These are phyloP conservation scores for Macrotis lagotis DNA, from an alignment of 2,113 vertebrate species.

Conservation along the genomic window DNA sequence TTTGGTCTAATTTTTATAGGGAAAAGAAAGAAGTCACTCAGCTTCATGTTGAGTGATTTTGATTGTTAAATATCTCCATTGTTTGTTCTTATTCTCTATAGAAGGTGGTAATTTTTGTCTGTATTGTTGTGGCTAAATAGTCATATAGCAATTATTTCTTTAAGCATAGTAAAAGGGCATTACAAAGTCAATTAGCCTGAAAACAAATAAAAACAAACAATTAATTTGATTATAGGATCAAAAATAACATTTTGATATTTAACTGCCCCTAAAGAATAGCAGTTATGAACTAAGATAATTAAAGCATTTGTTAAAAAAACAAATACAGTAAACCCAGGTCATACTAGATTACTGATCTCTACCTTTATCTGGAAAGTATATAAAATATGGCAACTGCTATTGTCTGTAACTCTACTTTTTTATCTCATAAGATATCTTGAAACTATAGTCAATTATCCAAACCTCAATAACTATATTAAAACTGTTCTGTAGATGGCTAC, in stretches of 20 bases:
- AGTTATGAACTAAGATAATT: slow-evolving; percentile 35
- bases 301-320: slow-evolving; percentile 11
- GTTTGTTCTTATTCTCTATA: slow-evolving; percentile 6
- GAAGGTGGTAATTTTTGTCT: slow-evolving; percentile 26
- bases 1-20: slow-evolving; percentile 59
- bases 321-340: background rate
- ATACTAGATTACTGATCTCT: slow-evolving; percentile 1
- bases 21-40: slow-evolving; percentile 36
- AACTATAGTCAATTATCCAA: background rate
- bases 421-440: background rate
- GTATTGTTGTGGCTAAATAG: background rate
- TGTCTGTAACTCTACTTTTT: background rate
- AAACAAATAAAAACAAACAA: slow-evolving; percentile 42
- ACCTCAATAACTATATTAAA: background rate
- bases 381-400: background rate
- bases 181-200: background rate
- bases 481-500: background rate
- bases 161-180: slow-evolving; percentile 21
- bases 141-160: background rate
- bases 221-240: slow-evolving; percentile 43
- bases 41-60: slow-evolving; percentile 19
- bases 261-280: slow-evolving; percentile 3
- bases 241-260: slow-evolving; percentile 27
- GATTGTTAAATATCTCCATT: background rate
- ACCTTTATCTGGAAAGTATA: slow-evolving; percentile 17